Percentiles rank a stretch among this genome's conserved stretches.
Evolutionary conservation across 2,797 vertebrate species (phyloP).

Genomic region (Nyctibius grandis): DNA sequence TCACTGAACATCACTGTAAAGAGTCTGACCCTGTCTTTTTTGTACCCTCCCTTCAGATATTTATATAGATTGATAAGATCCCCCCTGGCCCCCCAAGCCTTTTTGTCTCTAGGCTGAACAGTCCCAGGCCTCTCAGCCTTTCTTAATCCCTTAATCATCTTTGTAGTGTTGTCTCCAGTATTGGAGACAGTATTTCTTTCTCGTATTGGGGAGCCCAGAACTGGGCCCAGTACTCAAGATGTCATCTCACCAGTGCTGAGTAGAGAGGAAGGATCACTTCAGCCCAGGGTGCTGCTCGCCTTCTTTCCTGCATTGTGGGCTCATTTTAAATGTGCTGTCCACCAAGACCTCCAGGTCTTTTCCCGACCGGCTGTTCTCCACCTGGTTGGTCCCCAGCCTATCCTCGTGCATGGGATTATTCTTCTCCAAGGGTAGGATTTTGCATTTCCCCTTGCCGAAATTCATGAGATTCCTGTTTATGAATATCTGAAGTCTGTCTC

Average conservation of each 20-base stretch:
- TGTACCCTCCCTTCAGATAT: not conserved
- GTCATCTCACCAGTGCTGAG: not conserved
- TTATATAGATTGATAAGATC: not conserved
- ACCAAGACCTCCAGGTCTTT: not conserved
- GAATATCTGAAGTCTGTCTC: not conserved
- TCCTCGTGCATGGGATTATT: not conserved
- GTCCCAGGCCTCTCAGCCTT: not conserved
- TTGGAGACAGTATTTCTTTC: too few relatives aligned
- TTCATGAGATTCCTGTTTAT: not conserved
- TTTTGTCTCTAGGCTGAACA: too few relatives aligned
- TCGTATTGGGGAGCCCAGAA: not conserved
- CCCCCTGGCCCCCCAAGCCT: too few relatives aligned
- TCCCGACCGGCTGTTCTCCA: not conserved
- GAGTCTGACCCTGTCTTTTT: not conserved
- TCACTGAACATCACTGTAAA: not conserved
- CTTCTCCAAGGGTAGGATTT: not conserved
- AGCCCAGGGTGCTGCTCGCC: not conserved
- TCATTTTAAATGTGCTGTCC: not conserved
- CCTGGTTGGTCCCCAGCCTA: not conserved
- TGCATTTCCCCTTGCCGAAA: not conserved
- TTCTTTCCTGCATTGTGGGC: not conserved
- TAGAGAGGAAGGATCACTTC: not conserved
- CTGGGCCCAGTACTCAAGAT: not conserved
- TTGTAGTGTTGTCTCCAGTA: not conserved
- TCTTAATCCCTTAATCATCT: not conserved